phyloP scores from a whole-genome alignment of 2,113 vertebrate species.

The Myocastor coypus region DNA sequence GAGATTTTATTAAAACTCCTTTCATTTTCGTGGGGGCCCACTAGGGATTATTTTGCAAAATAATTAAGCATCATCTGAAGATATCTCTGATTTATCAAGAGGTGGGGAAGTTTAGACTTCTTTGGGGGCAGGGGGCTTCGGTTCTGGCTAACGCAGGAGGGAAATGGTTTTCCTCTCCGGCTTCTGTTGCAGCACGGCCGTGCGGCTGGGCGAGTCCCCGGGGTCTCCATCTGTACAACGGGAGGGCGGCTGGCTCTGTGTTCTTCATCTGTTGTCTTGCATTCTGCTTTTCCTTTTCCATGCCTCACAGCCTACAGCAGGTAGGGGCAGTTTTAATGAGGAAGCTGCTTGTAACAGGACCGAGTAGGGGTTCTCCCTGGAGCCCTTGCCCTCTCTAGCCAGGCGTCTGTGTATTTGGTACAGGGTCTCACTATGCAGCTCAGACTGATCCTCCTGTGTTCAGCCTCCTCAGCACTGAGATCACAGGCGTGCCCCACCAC shows the following conservation, averaged over 20 bases:
- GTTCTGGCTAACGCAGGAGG: not conserved
- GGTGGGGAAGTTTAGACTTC: conserved; percentile 63
- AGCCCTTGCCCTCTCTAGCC: not conserved
- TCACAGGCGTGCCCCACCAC: no score
- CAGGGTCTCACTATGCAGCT: no score
- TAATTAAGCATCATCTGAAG: conserved; percentile 85
- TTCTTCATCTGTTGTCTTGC: not conserved
- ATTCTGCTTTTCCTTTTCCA: not conserved
- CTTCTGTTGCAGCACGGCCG: not conserved
- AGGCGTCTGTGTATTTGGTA: not conserved
- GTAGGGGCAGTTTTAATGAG: not conserved
- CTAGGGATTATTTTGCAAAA: conserved; percentile 80
- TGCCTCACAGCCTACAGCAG: not conserved
- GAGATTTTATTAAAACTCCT: conserved; percentile 87
- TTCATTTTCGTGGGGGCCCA: conserved; percentile 81
- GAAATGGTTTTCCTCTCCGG: not conserved
- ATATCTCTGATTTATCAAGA: conserved; percentile 81
- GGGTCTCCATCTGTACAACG: not conserved
- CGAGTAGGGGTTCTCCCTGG: not conserved
- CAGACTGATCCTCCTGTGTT: no score
- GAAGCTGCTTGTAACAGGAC: not conserved
- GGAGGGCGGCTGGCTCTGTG: not conserved
- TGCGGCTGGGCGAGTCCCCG: not conserved
- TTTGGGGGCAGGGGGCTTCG: conserved; percentile 5
- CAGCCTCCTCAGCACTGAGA: no score